Evolutionary conservation across 2,113 vertebrate genomes (phyloP), one percentile per base, ranked within the genome.

Genomic region (Bostrychus sinensis): DNA sequence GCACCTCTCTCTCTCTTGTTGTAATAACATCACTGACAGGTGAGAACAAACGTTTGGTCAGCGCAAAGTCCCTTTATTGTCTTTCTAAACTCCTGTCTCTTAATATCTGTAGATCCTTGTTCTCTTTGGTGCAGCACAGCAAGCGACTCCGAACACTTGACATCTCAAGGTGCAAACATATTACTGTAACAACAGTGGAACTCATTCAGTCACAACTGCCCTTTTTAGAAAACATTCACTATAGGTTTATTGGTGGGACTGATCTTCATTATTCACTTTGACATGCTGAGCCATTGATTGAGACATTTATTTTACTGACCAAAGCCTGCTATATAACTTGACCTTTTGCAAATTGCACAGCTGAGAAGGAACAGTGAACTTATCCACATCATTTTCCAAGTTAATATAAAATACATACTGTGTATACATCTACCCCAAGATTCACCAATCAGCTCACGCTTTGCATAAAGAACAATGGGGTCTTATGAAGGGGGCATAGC

Each of bases 1-100:
- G 68, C 90, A 94, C 43, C 91, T 96, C 71, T 73, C 91, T 70
- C 80, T 95, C 57, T 91, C 93, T 34, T 85, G 89, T 58, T 95
- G 94, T 11, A 83, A 86, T n/a, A 88, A 86, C 67, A 78, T 96
- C 81, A 93, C 91, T 0, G 87, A 93, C 69, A 90, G 83, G 94
- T 94, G 65, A 92, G 92, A 5, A 7, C 23, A 51, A 3, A 28
- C 14, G 7, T 30, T 3, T 25, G 22, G 1, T 32, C 2, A 32
- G 30, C 5, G 3, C 8, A 32, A 25, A 13, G 22, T 14, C 4
- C 14, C 4, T 48, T 17, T 45, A 20, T 46, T 22, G 11, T 50
- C 23, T 30, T 16, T 25, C 46, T 60, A 5, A 56, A 10, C 12
- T 1, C 12, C 11, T 36, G 8, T n/a, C 23, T 34, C 39, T 55